phyloP scores from a whole-genome alignment of 2,888 invertebrate species.

The Geotrupes spiniger region DNA sequence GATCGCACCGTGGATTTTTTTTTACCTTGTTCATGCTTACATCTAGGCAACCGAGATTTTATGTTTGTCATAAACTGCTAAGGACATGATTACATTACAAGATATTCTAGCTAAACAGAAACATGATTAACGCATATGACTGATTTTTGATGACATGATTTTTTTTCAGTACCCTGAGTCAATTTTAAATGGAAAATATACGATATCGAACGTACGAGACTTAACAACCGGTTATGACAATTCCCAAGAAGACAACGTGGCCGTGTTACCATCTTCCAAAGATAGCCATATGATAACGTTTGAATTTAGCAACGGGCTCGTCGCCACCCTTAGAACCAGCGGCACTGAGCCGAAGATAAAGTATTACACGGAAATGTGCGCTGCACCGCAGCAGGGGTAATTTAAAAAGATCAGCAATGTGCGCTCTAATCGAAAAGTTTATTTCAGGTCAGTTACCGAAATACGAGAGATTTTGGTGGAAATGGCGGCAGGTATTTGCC shows the following conservation, averaged over 20 bases:
- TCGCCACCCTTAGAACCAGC: slow-evolving; percentile 88
- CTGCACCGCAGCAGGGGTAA: slow-evolving; percentile 61
- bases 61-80: too few relatives aligned
- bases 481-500: slow-evolving; percentile 75
- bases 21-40: too few relatives aligned
- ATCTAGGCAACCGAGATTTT: too few relatives aligned
- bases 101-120: too few relatives aligned
- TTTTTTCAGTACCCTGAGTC: slow-evolving; percentile 68
- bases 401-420: background rate
- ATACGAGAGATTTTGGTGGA: slow-evolving; percentile 62
- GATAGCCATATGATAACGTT: slow-evolving; percentile 93
- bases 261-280: slow-evolving; percentile 65
- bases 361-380: slow-evolving; percentile 92
- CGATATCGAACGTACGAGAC: slow-evolving; percentile 75
- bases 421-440: slow-evolving; percentile 29
- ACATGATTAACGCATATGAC: too few relatives aligned
- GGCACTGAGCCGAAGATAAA: slow-evolving; percentile 99
- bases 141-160: background rate
- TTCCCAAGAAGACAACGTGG: slow-evolving; percentile 64
- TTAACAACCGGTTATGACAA: slow-evolving; percentile 85
- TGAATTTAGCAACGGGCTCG: slow-evolving; percentile 80
- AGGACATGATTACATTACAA: too few relatives aligned
- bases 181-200: slow-evolving; percentile 61
- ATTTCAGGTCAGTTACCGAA: slow-evolving; percentile 65
- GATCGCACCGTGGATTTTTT: too few relatives aligned